Evolutionary conservation across 2,113 vertebrate genomes (phyloP).

Genomic region (Girardinichthys multiradiatus): DNA sequence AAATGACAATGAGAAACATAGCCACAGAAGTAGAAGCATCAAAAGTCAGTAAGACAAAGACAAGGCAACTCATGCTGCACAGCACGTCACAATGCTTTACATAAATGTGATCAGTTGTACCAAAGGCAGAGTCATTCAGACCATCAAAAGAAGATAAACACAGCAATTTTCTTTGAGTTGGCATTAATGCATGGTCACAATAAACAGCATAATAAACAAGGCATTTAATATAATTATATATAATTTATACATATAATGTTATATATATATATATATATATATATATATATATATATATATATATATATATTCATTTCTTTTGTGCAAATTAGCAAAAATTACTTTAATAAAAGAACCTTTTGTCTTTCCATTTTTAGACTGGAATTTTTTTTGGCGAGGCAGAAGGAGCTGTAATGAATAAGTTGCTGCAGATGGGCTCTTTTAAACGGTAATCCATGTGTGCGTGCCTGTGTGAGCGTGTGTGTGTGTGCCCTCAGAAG

Average conservation of each 20-base stretch:
- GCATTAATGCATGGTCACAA: too few species aligned
- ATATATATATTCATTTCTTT: too few species aligned
- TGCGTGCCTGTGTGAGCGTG: constrained; percentile 26
- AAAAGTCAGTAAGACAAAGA: too few species aligned
- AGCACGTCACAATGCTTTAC: too few species aligned
- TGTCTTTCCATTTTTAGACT: constrained; percentile 80
- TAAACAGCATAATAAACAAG: not conserved
- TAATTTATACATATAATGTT: too few species aligned
- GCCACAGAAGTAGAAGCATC: too few species aligned
- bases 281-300: too few species aligned
- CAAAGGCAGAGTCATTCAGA: not conserved
- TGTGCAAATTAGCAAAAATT: not conserved
- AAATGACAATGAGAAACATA: not conserved
- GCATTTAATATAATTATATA: not conserved
- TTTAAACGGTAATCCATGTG: constrained; percentile 91
- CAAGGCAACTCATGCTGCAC: too few species aligned
- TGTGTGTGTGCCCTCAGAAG: constrained; percentile 3
- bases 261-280: too few species aligned
- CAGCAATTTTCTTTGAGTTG: not conserved
- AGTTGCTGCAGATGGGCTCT: constrained; percentile 95
- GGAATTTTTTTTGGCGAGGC: constrained; percentile 96
- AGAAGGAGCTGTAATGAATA: constrained; percentile 98
- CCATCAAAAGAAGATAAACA: not conserved
- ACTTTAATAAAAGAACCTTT: constrained; percentile 12
- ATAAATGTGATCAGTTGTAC: not conserved